phyloP scores from a whole-genome alignment of 2,888 invertebrate species.

The Andricus quercusramuli region DNA sequence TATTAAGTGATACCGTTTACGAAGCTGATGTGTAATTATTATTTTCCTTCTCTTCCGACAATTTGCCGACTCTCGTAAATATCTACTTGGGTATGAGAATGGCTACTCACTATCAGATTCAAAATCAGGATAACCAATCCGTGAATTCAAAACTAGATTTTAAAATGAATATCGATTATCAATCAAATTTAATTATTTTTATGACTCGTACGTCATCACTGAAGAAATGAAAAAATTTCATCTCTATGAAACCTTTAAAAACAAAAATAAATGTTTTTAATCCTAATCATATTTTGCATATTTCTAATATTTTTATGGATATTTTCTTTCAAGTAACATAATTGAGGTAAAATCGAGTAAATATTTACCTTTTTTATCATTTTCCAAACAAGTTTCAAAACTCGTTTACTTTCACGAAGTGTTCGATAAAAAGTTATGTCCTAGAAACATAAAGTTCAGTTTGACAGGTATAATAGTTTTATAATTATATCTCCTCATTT shows the following conservation, averaged over 20 bases:
- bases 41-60: conserved; percentile 62
- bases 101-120: neutral
- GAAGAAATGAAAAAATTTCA: too few species aligned
- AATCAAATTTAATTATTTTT: neutral
- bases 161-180: neutral
- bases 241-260: too few species aligned
- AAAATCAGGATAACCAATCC: too few species aligned
- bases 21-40: conserved; percentile 66
- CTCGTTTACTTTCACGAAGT: conserved; percentile 32
- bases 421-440: conserved; percentile 28
- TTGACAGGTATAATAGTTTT: conserved; percentile 27
- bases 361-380: conserved; percentile 14
- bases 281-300: too few species aligned
- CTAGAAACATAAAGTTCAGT: conserved; percentile 34
- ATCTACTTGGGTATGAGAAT: conserved; percentile 6
- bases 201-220: neutral
- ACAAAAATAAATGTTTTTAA: too few species aligned
- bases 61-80: conserved; percentile 51
- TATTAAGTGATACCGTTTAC: conserved; percentile 70
- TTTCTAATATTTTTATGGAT: neutral
- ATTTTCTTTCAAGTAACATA: neutral
- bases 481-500: conserved; percentile 23
- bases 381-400: conserved; percentile 29
- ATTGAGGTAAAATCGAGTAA: neutral
- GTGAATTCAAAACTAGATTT: neutral